Base-by-base conservation (phyloP, 2,797 vertebrate genomes). In the Eidolon dupreanum region DNA sequence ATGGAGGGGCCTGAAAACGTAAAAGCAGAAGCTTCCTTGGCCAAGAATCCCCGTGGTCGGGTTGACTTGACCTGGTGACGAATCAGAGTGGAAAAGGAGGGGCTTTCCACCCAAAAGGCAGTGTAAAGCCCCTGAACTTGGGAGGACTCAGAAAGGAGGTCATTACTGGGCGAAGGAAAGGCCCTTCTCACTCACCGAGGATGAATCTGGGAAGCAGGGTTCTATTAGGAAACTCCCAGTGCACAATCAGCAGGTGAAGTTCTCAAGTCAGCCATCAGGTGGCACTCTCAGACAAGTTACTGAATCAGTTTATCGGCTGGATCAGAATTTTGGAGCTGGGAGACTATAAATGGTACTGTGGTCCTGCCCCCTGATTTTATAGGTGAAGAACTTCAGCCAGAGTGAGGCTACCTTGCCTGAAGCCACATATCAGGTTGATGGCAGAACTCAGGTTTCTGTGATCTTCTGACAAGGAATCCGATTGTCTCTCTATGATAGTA, bases 251-350 rank as follows among this genome's bases (percentile, higher is more conserved):
- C 28, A 24, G 33, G 41, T 49, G 89, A 93, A 89, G 28, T 95
- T 95, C 73, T 81, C 41, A n/a, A 31, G 0, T 0, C 0, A 28
- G 57, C 95, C 98, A 97, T 36, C 49, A 95, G 97, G 78, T 92
- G 97, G 93, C 90, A 57, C 5, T 31, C 68, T 77, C 24, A 1
- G 78, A 66, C 96, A 96, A 97, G 33, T 73, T 85, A 97, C 92
- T 28, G 57, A 70, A 5, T 12, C 13, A 61, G 11, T 20, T 28
- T 43, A 8, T 17, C 3, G 5, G 2, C 41, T 0, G 28, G 8
- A 10, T 55, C 11, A 6, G 33, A 46, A 17, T 19, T 38, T 70
- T 36, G 70, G 5, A 0, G 8, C n/a, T 1, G 4, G 38, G 28
- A 90, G 15, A 28, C 13, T 28, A 3, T 19, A 12, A 2, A 20